These are phyloP conservation scores for Cyclura pinguis DNA, from an alignment of 2,797 vertebrate genomes.

Conservation along the genomic window DNA sequence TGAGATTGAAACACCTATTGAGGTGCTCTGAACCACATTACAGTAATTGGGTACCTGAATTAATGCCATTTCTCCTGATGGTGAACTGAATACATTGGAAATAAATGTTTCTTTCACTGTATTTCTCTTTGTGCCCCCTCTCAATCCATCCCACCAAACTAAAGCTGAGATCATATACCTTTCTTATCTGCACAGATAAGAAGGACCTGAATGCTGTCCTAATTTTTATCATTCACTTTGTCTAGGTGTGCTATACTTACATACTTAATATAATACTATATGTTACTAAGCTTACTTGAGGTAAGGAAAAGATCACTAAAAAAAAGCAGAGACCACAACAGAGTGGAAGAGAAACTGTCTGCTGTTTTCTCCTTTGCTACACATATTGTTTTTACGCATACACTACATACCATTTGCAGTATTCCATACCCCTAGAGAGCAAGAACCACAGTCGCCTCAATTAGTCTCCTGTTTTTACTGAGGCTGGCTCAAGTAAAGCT, in stretches of 20 bases:
- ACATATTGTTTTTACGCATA: slow-evolving; percentile 61
- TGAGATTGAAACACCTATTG: slow-evolving; percentile 86
- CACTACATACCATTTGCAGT: slow-evolving; percentile 57
- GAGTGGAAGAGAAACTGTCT: not conserved
- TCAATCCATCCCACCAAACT: slow-evolving; percentile 31
- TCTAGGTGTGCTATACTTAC: slow-evolving; percentile 59
- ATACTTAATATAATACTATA: slow-evolving; percentile 61
- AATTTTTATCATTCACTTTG: slow-evolving; percentile 69
- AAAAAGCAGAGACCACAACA: slow-evolving; percentile 18
- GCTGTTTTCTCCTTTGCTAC: slow-evolving; percentile 32
- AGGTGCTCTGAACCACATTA: slow-evolving; percentile 89
- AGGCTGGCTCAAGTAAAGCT: slow-evolving; percentile 68
- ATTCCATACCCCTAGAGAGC: slow-evolving; percentile 57
- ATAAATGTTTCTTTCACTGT: slow-evolving; percentile 73
- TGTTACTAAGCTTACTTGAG: slow-evolving; percentile 32
- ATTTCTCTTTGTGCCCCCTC: slow-evolving; percentile 62
- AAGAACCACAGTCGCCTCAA: slow-evolving; percentile 53
- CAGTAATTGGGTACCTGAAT: slow-evolving; percentile 89
- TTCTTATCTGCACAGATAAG: slow-evolving; percentile 73
- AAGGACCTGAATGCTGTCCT: slow-evolving; percentile 69
- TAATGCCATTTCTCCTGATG: slow-evolving; percentile 82
- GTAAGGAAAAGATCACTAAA: slow-evolving; percentile 29
- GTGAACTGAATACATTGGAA: slow-evolving; percentile 74
- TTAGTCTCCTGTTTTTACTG: slow-evolving; percentile 66
- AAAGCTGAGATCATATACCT: slow-evolving; percentile 70